These are phyloP conservation scores for Lordiphosa stackelbergi DNA, from an alignment of 1,140 invertebrate genomes.

Conservation along the genomic window DNA sequence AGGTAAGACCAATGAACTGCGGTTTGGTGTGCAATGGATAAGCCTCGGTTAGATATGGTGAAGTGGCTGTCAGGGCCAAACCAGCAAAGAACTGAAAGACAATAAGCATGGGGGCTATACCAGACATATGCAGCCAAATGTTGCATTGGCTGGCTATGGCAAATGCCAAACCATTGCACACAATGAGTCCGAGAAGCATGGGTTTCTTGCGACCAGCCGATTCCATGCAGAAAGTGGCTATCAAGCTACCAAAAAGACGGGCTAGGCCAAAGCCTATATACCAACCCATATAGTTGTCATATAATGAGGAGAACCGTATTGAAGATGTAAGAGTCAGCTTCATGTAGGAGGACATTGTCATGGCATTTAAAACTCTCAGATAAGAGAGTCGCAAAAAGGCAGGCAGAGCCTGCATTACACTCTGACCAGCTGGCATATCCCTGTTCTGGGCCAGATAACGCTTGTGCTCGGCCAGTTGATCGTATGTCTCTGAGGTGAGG, in stretches of 20 bases:
- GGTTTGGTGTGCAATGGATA: constrained; percentile 52
- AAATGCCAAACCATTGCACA: constrained; percentile 17
- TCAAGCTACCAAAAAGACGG: constrained; percentile 19
- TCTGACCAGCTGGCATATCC: constrained; percentile 17
- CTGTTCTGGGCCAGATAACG: constrained; percentile 46
- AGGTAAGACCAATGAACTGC: constrained; percentile 44
- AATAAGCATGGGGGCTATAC: constrained; percentile 5
- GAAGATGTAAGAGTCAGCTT: no score
- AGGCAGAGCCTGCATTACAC: constrained; percentile 30
- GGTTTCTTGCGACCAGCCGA: constrained; percentile 42
- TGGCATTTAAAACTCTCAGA: constrained; percentile 40
- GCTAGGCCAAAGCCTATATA: constrained; percentile 25
- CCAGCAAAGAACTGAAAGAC: constrained; percentile 37
- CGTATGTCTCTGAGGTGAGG: constrained; percentile 43
- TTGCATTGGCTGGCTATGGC: constrained; percentile 23
- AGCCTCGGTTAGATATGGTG: constrained; percentile 43
- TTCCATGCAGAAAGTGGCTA: constrained; percentile 26
- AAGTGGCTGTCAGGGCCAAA: constrained; percentile 36
- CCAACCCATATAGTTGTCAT: constrained; percentile 5
- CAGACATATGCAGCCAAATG: background rate
- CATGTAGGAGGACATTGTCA: constrained; percentile 34
- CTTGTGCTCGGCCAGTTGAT: constrained; percentile 54
- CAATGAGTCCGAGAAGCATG: constrained; percentile 29
- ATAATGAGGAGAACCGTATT: no score
- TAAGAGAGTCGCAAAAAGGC: constrained; percentile 25